Conservation (phyloP, 2,113 vertebrate species). For the Nanorana parkeri region DNA sequence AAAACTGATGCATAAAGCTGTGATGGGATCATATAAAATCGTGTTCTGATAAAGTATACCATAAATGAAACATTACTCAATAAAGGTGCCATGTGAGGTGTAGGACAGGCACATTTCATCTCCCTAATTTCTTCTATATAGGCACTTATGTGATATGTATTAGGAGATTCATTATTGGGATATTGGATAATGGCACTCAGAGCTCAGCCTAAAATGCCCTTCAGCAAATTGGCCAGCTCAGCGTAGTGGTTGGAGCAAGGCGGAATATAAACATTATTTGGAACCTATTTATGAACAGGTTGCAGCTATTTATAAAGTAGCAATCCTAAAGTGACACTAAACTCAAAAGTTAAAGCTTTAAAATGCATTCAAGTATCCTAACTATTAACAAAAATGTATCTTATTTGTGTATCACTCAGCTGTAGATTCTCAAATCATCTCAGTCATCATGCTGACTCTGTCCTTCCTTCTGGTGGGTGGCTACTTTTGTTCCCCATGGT, state of each 20-base stretch:
- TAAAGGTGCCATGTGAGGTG: background rate
- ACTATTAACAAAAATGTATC: too few relatives aligned
- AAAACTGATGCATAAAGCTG: background rate
- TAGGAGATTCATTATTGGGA: conserved; percentile 16
- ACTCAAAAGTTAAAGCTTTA: too few relatives aligned
- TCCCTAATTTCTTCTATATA: background rate
- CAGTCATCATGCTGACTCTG: too few relatives aligned
- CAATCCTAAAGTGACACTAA: too few relatives aligned
- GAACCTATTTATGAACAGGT: too few relatives aligned
- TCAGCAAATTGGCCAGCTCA: background rate
- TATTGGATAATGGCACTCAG: conserved; percentile 5
- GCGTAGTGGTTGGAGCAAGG: background rate
- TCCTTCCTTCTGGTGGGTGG: too few relatives aligned
- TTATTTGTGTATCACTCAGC: too few relatives aligned
- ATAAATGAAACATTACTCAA: background rate
- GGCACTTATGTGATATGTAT: background rate
- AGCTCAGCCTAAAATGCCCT: background rate
- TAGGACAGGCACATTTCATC: background rate
- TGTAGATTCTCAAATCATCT: too few relatives aligned
- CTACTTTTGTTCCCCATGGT: too few relatives aligned
- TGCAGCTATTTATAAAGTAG: too few relatives aligned
- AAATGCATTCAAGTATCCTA: too few relatives aligned
- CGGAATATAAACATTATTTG: background rate
- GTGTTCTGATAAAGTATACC: background rate
- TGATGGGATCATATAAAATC: background rate